Base-by-base conservation (phyloP, 2,113 vertebrate genomes). In the Empidonax traillii region DNA sequence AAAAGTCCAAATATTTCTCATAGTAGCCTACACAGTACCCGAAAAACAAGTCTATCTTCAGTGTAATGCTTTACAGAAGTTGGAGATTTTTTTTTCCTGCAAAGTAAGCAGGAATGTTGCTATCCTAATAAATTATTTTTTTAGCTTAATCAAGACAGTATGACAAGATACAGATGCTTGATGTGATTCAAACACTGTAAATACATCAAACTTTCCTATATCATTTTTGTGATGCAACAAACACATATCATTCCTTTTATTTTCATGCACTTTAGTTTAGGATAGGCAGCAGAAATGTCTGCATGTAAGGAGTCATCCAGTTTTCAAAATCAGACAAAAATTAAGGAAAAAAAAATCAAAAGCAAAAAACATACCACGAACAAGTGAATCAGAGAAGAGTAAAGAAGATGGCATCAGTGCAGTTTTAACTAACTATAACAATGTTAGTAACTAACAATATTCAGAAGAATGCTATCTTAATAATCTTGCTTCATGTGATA, bases 1-100 rank as follows among this genome's bases (percentile, higher is more conserved):
- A 92, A 67, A 25, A 33, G n/a, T 6, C 56, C 58, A 53, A 81
- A 56, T 3, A 85, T 8, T 46, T 43, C 8, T 43, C 41, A 77
- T 4, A 6, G 37, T 22, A 86, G 5, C 12, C 30, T 72, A 44
- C 4, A 65, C 0, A 61, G 39, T n/a, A 59, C 8, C 13, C 7
- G 59, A 63, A 76, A 87, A 73, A 2, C 16, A 82, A 85, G 16
- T 63, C 43, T 33, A 78, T 28, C 12, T 16, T 55, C 44, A 51
- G 10, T 28, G 24, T 82, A 73, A 53, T 0, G 2, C 49, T 58
- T 44, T 44, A 39, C 3, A 66, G 19, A 76, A 80, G 10, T 5
- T 56, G 23, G 23, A 89, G 25, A 49, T 37, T 35, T 20, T 55
- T 72, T 55, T 65, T 58, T 12, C n/a, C 53, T 79, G 44, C 4